A percentile compares a stretch with the other conserved stretches of the same genome.
Conservation (phyloP, 2,797 vertebrate genomes). For the Enteromius treurensis region DNA sequence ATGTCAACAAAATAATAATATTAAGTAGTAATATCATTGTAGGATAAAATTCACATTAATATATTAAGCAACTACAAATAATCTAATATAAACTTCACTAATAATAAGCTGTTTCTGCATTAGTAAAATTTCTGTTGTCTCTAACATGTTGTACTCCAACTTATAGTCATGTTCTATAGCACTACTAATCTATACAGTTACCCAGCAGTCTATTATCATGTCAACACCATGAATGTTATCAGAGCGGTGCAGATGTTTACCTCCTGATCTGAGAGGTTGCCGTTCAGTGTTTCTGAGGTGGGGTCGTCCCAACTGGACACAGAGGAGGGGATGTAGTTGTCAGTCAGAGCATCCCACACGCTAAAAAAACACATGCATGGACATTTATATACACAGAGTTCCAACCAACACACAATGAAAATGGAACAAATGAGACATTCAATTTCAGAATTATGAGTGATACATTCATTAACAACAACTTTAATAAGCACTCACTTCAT, state of each 20-base stretch:
- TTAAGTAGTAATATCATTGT: not conserved
- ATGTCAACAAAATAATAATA: not conserved
- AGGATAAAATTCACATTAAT: not conserved
- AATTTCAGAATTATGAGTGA: not conserved
- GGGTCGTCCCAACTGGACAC: slow-evolving; percentile 86
- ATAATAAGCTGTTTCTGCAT: not conserved
- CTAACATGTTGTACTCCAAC: not conserved
- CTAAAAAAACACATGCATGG: slow-evolving; percentile 70
- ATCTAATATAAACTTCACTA: not conserved
- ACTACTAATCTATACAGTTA: slow-evolving; percentile 13
- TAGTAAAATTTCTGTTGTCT: not conserved
- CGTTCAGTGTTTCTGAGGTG: slow-evolving; percentile 85
- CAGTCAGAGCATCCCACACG: slow-evolving; percentile 93
- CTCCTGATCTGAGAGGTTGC: slow-evolving; percentile 88
- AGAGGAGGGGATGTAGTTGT: slow-evolving; percentile 87
- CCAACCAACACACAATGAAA: slow-evolving; percentile 19
- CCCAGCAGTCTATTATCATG: not conserved
- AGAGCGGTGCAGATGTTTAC: slow-evolving; percentile 67
- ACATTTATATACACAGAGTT: slow-evolving; percentile 51
- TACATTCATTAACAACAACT: not conserved
- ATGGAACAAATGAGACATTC: slow-evolving; percentile 7
- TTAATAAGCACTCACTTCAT: not conserved
- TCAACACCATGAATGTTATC: slow-evolving; percentile 7
- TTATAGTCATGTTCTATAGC: not conserved
- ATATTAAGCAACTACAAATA: not conserved